Evolutionary conservation across 1,140 invertebrate species (phyloP).

Genomic region (Sesamia nonagrioides): DNA sequence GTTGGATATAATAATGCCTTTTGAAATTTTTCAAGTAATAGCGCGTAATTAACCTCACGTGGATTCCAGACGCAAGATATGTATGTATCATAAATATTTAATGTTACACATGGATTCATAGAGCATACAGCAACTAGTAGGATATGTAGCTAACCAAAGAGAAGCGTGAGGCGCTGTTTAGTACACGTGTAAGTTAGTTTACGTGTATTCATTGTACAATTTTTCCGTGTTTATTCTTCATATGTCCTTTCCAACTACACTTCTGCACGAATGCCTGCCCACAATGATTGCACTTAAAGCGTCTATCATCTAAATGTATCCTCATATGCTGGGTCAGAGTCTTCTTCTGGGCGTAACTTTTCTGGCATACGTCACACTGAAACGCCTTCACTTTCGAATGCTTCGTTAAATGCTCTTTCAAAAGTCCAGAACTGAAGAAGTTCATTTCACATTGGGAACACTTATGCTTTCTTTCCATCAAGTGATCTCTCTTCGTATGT

Average conservation of each 20-base stretch:
- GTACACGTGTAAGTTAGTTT: too few species aligned
- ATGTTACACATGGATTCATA: too few species aligned
- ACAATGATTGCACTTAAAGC: slow-evolving; percentile 79
- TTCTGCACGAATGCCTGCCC: slow-evolving; percentile 75
- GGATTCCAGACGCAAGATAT: too few species aligned
- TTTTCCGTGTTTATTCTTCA: slow-evolving; percentile 61
- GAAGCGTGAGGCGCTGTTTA: too few species aligned
- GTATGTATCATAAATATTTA: too few species aligned
- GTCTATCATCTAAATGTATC: slow-evolving; percentile 80
- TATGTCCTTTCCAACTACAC: slow-evolving; percentile 60
- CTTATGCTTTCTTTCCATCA: slow-evolving; percentile 56
- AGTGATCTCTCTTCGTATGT: slow-evolving; percentile 59
- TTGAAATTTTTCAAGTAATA: too few species aligned
- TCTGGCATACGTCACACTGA: slow-evolving; percentile 73
- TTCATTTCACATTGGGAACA: slow-evolving; percentile 65
- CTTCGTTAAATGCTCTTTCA: slow-evolving; percentile 62
- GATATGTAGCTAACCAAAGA: too few species aligned
- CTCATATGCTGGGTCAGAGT: slow-evolving; percentile 87
- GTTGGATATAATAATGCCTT: too few species aligned
- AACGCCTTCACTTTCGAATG: slow-evolving; percentile 57
- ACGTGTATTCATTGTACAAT: background rate
- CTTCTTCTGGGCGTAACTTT: slow-evolving; percentile 78
- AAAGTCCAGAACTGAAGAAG: slow-evolving; percentile 53
- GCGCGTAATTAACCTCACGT: too few species aligned
- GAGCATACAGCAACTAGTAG: too few species aligned